Base-by-base conservation (phyloP, 1,140 invertebrate species). In the Triops cancriformis region DNA sequence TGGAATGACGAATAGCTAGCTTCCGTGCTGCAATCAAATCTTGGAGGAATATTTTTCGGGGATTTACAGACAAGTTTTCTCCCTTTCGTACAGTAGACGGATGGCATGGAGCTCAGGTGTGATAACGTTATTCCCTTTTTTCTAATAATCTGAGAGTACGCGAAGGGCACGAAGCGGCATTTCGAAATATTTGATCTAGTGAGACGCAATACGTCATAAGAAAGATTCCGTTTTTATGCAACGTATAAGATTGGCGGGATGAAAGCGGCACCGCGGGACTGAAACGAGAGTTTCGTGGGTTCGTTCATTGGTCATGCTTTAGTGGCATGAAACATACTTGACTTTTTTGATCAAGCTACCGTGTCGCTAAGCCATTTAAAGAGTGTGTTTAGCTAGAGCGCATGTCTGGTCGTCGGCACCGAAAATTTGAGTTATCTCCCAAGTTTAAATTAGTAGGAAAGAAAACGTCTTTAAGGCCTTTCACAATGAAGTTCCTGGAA, bases 71-170 rank as follows among this genome's bases (percentile, higher is more conserved):
- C 18, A 64, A 9, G 18, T 64, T 64, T 23, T n/a, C 18, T 14
- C 23, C 51, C 51, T 23, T 23, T 64, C 23, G 10, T 23, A 0
- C 23, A 64, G 51, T 23, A 64, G 10, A 64, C 51, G 10, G 51
- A 64, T 64, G 51, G 51, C 51, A n/a, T 64, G 51, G n/a, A 64
- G n/a, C 51, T 64, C 51, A 64, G 51, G 51, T 64, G 51, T 64
- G 51, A 64, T 64, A 64, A 64, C 51, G 31, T 37, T 37, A 37
- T 37, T 37, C 31, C 31, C 31, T 37, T 37, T 37, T 37, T 37
- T 37, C 31, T 7, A 64, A 64, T 64, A 64, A 12, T 64, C 51
- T 64, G 51, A 64, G 51, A 64, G 51, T 23, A 64, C 3, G 14
- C 10, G 14, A 64, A 64, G 51, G 51, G 14, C 51, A 18, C 6